Conservation (phyloP, 2,113 vertebrate genomes). For the Climacteris rufus region DNA sequence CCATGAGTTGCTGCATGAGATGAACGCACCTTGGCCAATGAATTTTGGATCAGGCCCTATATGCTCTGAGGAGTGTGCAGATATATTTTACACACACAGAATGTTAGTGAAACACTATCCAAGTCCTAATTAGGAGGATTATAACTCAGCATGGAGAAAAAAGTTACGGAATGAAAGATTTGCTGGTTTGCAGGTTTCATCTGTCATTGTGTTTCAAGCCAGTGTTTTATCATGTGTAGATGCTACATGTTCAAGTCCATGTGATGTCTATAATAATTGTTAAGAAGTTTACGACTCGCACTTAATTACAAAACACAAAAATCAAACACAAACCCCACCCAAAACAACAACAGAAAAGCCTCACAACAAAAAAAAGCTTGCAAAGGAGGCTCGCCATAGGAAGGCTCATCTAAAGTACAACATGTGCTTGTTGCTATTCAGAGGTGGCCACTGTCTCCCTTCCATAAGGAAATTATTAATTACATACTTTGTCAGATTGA, state of each 20-base stretch:
- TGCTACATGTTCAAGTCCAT: rapidly evolving
- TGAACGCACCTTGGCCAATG: neutral
- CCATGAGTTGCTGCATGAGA: rapidly evolving
- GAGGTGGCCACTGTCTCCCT: neutral
- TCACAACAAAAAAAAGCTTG: neutral
- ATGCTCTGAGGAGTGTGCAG: neutral
- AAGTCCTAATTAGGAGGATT: neutral
- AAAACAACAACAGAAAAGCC: neutral
- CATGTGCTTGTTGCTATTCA: neutral
- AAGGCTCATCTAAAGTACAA: neutral
- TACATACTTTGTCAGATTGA: neutral
- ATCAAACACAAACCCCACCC: too few relatives aligned
- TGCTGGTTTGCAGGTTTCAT: neutral
- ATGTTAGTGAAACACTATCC: neutral
- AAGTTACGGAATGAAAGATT: neutral
- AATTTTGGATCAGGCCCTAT: neutral
- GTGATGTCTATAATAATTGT: neutral
- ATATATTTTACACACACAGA: neutral
- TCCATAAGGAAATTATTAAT: neutral
- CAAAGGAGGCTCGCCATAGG: neutral
- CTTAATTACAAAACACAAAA: neutral
- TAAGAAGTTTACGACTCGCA: neutral
- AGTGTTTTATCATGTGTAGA: neutral
- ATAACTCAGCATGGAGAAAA: neutral
- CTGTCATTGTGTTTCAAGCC: neutral